These are phyloP conservation scores for Pangasianodon hypophthalmus DNA, from an alignment of 2,113 vertebrate genomes.

Conservation along the genomic window DNA sequence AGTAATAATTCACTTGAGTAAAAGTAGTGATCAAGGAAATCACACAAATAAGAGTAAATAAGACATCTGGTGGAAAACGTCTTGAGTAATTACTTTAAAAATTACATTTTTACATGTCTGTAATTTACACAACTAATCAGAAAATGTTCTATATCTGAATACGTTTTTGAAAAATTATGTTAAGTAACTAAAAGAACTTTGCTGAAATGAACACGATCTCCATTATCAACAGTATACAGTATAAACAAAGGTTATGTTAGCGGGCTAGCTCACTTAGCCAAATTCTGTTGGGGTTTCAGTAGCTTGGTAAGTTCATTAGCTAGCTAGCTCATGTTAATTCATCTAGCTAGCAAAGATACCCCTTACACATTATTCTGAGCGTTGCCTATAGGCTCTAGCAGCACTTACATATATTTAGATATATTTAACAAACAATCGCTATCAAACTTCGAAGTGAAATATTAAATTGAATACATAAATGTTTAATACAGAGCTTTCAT, in stretches of 20 bases:
- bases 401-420: not conserved
- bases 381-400: not conserved
- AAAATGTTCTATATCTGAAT: not conserved
- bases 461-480: not conserved
- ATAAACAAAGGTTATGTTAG: not conserved
- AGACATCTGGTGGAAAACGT: no score
- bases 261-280: not conserved
- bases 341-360: not conserved
- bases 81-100: no score
- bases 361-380: not conserved
- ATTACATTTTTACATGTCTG: no score
- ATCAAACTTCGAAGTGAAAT: not conserved
- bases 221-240: not conserved
- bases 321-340: not conserved
- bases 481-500: not conserved
- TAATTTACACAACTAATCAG: not conserved
- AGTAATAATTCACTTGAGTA: no score
- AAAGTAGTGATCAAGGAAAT: no score
- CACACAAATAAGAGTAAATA: no score
- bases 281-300: not conserved
- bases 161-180: no score
- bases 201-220: not conserved
- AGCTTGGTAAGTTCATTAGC: not conserved
- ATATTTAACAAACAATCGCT: not conserved
- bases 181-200: not conserved